Conservation (phyloP, 2,888 invertebrate species). For the Protophormia terraenovae region DNA sequence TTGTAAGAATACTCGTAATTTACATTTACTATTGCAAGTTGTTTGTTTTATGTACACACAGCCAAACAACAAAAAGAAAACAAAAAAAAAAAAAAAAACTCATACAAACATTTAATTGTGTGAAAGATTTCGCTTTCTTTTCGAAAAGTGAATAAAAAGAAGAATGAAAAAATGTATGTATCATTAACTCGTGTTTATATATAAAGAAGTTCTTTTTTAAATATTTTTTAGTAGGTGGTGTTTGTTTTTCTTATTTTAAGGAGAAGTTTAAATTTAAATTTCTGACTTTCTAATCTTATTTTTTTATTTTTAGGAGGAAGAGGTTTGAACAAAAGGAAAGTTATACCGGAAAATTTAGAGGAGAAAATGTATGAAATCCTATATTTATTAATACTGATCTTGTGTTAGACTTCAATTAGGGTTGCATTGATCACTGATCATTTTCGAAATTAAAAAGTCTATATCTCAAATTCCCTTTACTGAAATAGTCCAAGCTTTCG, state of each 20-base stretch:
- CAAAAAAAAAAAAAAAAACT: neutral
- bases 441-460: no score
- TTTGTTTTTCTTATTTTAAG: neutral
- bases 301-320: no score
- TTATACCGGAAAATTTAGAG: no score
- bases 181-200: neutral
- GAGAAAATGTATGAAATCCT: no score
- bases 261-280: no score
- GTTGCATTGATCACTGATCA: no score
- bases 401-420: no score
- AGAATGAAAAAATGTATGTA: neutral
- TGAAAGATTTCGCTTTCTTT: constrained; percentile 59
- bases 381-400: no score
- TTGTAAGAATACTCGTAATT: neutral
- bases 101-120: neutral
- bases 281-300: neutral
- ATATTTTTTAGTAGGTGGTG: neutral
- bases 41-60: neutral
- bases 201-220: neutral
- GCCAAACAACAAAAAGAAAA: neutral
- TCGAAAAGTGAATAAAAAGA: neutral
- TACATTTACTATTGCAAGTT: neutral
- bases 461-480: no score
- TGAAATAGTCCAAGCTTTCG: no score
- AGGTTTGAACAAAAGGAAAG: no score